Conservation (phyloP, 1,140 invertebrate genomes). For the Lanistes nyassanus region DNA sequence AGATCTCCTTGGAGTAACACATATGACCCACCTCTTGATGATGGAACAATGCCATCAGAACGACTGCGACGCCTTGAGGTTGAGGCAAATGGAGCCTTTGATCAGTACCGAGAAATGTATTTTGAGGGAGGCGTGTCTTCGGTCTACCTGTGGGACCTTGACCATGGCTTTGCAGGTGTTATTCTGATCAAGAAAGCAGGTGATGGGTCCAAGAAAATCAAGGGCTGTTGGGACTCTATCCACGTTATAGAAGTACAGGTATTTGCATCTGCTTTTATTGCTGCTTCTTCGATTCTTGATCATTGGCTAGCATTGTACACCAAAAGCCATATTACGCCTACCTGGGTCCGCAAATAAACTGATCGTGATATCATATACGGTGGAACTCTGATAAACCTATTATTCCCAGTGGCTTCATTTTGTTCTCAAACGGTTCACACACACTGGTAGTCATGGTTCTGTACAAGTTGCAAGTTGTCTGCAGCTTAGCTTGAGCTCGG, state of each 20-base stretch:
- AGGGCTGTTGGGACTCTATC: constrained; percentile 99
- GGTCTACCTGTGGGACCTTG: constrained; percentile 99
- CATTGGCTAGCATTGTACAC: no score
- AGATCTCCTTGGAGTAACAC: constrained; percentile 99
- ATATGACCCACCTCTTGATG: constrained; percentile 97
- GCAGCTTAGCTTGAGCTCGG: no score
- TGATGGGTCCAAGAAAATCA: constrained; percentile 95
- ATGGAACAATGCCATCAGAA: constrained; percentile 98
- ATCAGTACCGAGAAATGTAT: constrained; percentile 99
- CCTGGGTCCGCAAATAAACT: no score
- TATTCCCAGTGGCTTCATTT: no score
- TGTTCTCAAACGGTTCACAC: no score
- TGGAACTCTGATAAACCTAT: no score
- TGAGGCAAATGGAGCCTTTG: constrained; percentile 98
- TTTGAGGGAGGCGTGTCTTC: constrained; percentile 99
- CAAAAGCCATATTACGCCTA: no score
- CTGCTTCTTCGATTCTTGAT: neutral
- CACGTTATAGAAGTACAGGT: constrained; percentile 97
- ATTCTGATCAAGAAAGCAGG: constrained; percentile 99
- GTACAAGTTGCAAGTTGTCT: no score
- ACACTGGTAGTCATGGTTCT: no score
- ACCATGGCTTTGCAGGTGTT: constrained; percentile 97
- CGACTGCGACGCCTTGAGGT: constrained; percentile 94
- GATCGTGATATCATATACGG: no score
- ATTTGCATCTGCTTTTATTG: constrained; percentile 12